Evolutionary conservation across 2,113 vertebrate species (phyloP).

Genomic region (Amblyornis subalaris): DNA sequence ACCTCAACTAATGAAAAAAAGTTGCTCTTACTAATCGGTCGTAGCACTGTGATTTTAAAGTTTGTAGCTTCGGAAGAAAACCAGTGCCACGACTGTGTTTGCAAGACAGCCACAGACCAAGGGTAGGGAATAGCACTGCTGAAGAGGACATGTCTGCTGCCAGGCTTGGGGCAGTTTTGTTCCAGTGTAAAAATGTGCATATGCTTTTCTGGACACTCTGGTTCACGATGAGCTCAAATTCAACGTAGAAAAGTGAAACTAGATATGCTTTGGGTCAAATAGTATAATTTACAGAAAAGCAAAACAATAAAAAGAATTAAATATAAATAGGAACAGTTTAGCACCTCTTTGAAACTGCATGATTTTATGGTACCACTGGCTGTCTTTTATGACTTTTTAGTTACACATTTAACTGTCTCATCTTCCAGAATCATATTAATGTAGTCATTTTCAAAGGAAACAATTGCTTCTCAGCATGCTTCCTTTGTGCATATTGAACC

Average conservation of each 20-base stretch:
- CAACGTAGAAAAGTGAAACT: not conserved
- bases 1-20: not conserved
- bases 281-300: not conserved
- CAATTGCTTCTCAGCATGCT: not conserved
- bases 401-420: not conserved
- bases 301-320: not conserved
- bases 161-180: not conserved
- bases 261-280: not conserved
- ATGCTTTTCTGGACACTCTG: not conserved
- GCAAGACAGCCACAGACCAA: not conserved
- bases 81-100: accelerated
- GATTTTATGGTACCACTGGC: not conserved
- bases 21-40: accelerated
- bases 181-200: not conserved
- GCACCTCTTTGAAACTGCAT: not conserved
- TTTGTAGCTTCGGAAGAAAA: not conserved
- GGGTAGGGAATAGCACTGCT: not conserved
- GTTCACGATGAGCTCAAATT: not conserved
- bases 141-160: not conserved
- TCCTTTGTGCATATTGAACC: not conserved
- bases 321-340: not conserved
- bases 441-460: not conserved
- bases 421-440: not conserved
- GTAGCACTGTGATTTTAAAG: not conserved
- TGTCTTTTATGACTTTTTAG: not conserved